These are phyloP conservation scores for Nannospalax galili DNA, from an alignment of 2,113 vertebrate genomes.

Conservation along the genomic window DNA sequence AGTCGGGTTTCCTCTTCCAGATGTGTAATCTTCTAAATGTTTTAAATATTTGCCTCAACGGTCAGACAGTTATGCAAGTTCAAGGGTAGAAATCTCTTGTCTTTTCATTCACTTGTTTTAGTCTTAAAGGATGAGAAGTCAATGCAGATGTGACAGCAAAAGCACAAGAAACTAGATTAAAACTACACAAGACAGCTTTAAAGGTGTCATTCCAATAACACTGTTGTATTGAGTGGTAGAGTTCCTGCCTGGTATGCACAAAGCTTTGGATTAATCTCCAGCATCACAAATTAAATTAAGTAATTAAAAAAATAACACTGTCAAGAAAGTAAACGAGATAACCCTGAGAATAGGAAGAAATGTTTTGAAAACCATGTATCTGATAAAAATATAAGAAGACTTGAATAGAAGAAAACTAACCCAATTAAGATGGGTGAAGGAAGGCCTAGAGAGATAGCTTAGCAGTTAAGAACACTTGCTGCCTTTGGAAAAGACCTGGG, in stretches of 20 bases:
- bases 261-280: not conserved
- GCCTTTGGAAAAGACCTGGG: no score
- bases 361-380: not conserved
- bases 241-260: not conserved
- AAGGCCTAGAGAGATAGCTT: no score
- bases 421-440: conserved; percentile 17
- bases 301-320: not conserved
- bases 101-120: not conserved
- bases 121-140: conserved; percentile 7
- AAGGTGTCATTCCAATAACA: not conserved
- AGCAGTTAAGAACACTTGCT: no score
- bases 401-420: conserved; percentile 16
- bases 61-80: conserved; percentile 4
- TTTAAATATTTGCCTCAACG: not conserved
- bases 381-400: not conserved
- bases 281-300: not conserved
- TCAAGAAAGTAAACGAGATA: not conserved
- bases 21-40: conserved; percentile 15
- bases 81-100: not conserved
- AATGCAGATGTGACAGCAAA: not conserved
- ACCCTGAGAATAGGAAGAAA: not conserved
- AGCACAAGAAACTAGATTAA: not conserved
- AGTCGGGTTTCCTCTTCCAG: not conserved
- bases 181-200: not conserved
- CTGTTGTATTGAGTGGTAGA: not conserved